A percentile compares a stretch with the other conserved stretches of the same genome.
These are phyloP conservation scores for Hypothenemus hampei DNA, from an alignment of 1,140 invertebrate genomes.

Conservation along the genomic window DNA sequence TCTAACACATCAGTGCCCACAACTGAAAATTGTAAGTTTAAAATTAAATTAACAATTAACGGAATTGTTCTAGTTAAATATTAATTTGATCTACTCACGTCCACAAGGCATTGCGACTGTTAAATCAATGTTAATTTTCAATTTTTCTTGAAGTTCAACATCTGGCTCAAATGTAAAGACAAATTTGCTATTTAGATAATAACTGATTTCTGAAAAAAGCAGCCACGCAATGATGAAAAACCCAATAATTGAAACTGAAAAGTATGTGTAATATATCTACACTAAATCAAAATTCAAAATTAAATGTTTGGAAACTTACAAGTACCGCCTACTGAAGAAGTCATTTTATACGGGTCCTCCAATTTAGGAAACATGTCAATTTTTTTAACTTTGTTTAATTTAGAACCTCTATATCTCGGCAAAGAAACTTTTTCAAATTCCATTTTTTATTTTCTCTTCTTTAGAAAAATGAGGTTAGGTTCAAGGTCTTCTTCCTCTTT, in stretches of 20 bases:
- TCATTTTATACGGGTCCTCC: constrained; percentile 76
- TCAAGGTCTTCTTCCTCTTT: too few relatives aligned
- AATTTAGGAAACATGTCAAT: constrained; percentile 89
- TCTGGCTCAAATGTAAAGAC: constrained; percentile 87
- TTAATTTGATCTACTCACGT: too few relatives aligned
- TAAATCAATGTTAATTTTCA: constrained; percentile 90
- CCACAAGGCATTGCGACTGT: constrained; percentile 90
- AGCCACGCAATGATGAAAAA: constrained; percentile 74
- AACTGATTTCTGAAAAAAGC: constrained; percentile 76
- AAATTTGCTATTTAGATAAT: constrained; percentile 77
- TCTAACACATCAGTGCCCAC: constrained; percentile 92
- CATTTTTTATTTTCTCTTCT: constrained; percentile 27
- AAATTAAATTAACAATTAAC: too few relatives aligned
- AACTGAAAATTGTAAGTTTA: constrained; percentile 51
- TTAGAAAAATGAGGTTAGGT: too few relatives aligned
- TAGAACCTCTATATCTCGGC: constrained; percentile 58
- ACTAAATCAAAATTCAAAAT: neutral
- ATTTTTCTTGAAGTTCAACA: constrained; percentile 79
- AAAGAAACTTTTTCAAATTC: constrained; percentile 45
- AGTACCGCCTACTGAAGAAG: constrained; percentile 75
- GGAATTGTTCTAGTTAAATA: too few relatives aligned
- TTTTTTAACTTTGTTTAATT: constrained; percentile 72
- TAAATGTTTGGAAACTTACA: constrained; percentile 58
- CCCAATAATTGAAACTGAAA: constrained; percentile 73
- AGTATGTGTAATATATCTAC: too few relatives aligned